Evolutionary conservation across 2,888 invertebrate genomes (phyloP).

Genomic region (Euspilapteryx auroguttella): DNA sequence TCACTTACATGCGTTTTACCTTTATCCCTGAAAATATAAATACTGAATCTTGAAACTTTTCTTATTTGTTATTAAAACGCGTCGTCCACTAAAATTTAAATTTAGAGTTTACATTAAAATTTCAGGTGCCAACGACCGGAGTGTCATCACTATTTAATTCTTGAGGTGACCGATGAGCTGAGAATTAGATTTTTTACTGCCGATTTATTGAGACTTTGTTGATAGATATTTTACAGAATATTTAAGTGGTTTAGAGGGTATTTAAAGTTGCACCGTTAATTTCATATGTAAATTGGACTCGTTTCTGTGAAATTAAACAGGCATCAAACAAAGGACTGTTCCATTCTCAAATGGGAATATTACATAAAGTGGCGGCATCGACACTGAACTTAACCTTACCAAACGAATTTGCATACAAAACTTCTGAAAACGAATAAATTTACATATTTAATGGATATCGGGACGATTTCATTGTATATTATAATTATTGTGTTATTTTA

Average conservation of each 20-base stretch:
- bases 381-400: constrained; percentile 56
- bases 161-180: constrained; percentile 21
- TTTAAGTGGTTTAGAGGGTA: too few relatives aligned
- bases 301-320: neutral
- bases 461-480: too few relatives aligned
- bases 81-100: too few relatives aligned
- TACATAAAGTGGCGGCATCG: constrained; percentile 26
- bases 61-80: too few relatives aligned
- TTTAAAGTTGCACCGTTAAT: too few relatives aligned
- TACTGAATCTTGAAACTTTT: too few relatives aligned
- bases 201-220: constrained; percentile 28
- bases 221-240: too few relatives aligned
- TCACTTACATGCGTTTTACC: constrained; percentile 26
- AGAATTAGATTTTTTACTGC: constrained; percentile 7
- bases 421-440: constrained; percentile 48
- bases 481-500: too few relatives aligned
- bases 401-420: constrained; percentile 51
- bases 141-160: constrained; percentile 29
- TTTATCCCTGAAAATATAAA: too few relatives aligned
- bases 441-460: constrained; percentile 43
- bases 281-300: neutral
- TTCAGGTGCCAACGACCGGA: constrained; percentile 25
- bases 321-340: constrained; percentile 12
- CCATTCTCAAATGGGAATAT: constrained; percentile 17
- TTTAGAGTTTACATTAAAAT: too few relatives aligned